Evolutionary conservation across 2,888 invertebrate species (phyloP), one percentile per base, ranked within the genome.

Genomic region (Acronicta leporina): DNA sequence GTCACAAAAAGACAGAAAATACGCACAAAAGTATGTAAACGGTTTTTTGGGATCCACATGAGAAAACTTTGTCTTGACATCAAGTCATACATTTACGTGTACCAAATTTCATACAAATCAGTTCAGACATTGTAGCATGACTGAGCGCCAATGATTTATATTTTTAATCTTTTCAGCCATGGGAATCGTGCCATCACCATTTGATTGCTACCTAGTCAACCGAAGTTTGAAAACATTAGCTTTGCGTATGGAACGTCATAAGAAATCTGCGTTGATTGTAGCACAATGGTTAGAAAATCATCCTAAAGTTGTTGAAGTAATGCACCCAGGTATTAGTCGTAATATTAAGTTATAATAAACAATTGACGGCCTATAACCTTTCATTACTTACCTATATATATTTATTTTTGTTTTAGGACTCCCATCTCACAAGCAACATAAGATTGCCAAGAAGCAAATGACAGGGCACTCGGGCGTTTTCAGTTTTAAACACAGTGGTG

Each of bases 121-220:
- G 27, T 27, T 5, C 27, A 7, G 27, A 4, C 7, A 27, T 30
- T 30, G 5, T 30, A 9, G 9, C 30, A 9, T 30, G 30, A 30
- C 9, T 30, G 30, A 30, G 9, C 27, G 30, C 7, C 1, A n/a
- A 27, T 3, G 8, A 30, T 33, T 33, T 11, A 33, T 10, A 33
- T 33, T 33, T 10, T 11, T 33, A 25, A 57, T 79, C 2, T 80
- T 94, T 86, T 60, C 91, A 97, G 98, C 98, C 5, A 96, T 97
- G 95, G 99, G 99, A 52, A 96, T 97, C 43, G 97, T 99, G 13
- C 99, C 99, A 2, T 98, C 99, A 0, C 99, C 99, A 0, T 98
- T 99, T 86, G 99, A 99, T 88, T 99, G 99, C 88, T 98, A 96
- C 86, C 95, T 98, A 85, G 98, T 99, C 0, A 98, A 98, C 85